Percentiles rank a stretch among this genome's conserved stretches.
phyloP scores from a whole-genome alignment of 2,888 invertebrate species.

The Cryptosula pallasiana region DNA sequence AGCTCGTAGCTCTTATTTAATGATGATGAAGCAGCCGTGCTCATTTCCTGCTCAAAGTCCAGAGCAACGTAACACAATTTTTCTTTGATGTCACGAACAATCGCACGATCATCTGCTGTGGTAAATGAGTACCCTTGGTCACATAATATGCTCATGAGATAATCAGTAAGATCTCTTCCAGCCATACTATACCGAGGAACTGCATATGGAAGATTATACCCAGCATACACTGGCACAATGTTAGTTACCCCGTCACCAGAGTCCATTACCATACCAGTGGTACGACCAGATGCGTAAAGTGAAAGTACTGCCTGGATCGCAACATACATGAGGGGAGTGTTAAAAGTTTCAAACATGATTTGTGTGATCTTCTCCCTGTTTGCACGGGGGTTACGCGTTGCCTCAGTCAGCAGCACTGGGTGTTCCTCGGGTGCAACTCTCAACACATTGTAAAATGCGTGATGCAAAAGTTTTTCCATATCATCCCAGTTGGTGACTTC shows the following conservation, averaged over 20 bases:
- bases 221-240: slow-evolving; percentile 88
- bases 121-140: slow-evolving; percentile 57
- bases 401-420: slow-evolving; percentile 85
- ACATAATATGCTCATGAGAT: slow-evolving; percentile 59
- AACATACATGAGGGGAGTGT: slow-evolving; percentile 79
- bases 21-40: slow-evolving; percentile 81
- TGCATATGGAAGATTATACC: slow-evolving; percentile 57
- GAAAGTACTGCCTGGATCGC: slow-evolving; percentile 87
- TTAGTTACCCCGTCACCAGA: slow-evolving; percentile 88
- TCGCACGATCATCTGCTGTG: slow-evolving; percentile 53
- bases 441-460: slow-evolving; percentile 96
- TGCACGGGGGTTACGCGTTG: slow-evolving; percentile 88
- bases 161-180: slow-evolving; percentile 58
- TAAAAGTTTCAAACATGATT: slow-evolving; percentile 58
- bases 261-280: slow-evolving; percentile 86
- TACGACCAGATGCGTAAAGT: slow-evolving; percentile 85
- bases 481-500: slow-evolving; percentile 59
- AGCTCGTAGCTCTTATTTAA: slow-evolving; percentile 86
- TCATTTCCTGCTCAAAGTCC: slow-evolving; percentile 91
- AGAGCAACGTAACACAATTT: slow-evolving; percentile 86
- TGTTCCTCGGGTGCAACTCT: slow-evolving; percentile 93
- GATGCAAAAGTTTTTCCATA: slow-evolving; percentile 90
- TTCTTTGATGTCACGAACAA: slow-evolving; percentile 80
- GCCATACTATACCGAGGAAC: slow-evolving; percentile 57
- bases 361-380: slow-evolving; percentile 91